Evolutionary conservation across 2,797 vertebrate species (phyloP).

Genomic region (Mormyrops attenuatus): DNA sequence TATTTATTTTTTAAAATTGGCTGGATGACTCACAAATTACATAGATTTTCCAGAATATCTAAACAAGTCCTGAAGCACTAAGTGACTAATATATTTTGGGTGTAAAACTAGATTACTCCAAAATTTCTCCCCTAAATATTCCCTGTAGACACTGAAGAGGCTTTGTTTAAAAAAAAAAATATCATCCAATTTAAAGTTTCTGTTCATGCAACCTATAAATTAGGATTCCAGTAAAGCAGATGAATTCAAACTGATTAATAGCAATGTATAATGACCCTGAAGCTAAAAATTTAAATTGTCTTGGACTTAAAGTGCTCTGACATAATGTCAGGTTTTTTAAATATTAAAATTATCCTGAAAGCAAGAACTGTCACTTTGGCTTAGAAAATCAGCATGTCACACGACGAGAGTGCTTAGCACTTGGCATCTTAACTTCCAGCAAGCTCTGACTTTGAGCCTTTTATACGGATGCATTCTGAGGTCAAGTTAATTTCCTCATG

Average conservation of each 20-base stretch:
- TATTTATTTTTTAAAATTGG: not conserved
- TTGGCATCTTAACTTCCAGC: slow-evolving; percentile 3
- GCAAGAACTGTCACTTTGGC: slow-evolving; percentile 27
- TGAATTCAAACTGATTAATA: slow-evolving; percentile 19
- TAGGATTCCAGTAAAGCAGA: slow-evolving; percentile 17
- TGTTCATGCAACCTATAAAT: slow-evolving; percentile 4
- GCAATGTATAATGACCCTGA: slow-evolving; percentile 14
- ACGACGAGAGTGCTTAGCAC: not conserved
- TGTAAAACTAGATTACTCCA: slow-evolving; percentile 14
- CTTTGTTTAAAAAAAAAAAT: not conserved
- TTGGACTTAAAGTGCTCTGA: slow-evolving; percentile 16
- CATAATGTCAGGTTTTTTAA: slow-evolving; percentile 23
- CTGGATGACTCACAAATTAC: not conserved
- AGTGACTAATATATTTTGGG: not conserved
- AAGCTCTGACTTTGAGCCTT: not conserved
- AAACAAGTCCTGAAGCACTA: not conserved
- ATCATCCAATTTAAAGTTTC: not conserved
- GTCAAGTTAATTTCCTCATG: not conserved
- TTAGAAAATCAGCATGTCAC: slow-evolving; percentile 21
- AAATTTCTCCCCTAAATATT: slow-evolving; percentile 6
- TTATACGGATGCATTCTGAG: not conserved
- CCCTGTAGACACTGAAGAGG: not conserved
- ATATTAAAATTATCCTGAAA: slow-evolving; percentile 29
- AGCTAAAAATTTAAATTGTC: slow-evolving; percentile 18
- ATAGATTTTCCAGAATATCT: not conserved